These are phyloP conservation scores for Campaea margaritaria DNA, from an alignment of 2,888 invertebrate species.

Conservation along the genomic window DNA sequence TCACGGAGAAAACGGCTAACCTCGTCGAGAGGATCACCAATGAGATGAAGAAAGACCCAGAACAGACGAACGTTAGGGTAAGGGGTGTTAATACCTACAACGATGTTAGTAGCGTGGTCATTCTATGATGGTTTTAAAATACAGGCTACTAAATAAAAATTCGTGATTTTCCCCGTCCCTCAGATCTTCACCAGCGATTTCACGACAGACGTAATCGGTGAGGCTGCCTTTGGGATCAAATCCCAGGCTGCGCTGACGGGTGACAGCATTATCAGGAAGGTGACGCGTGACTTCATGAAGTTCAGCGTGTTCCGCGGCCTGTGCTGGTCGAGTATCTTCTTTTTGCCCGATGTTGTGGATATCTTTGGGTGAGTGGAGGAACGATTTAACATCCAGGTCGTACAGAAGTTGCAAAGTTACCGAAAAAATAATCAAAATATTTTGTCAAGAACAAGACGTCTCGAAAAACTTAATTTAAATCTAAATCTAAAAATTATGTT, in stretches of 20 bases:
- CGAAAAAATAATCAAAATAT: too few relatives aligned
- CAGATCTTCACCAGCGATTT: slow-evolving; percentile 50
- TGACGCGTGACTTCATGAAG: slow-evolving; percentile 55
- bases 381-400: too few relatives aligned
- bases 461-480: too few relatives aligned
- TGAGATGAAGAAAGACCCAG: not conserved
- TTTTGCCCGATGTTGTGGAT: slow-evolving; percentile 55
- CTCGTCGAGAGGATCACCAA: slow-evolving; percentile 2
- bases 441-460: too few relatives aligned
- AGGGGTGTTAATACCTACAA: not conserved
- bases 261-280: slow-evolving; percentile 48
- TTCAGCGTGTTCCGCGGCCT: slow-evolving; percentile 52
- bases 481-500: too few relatives aligned
- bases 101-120: not conserved
- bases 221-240: slow-evolving; percentile 54
- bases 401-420: too few relatives aligned
- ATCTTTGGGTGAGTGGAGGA: slow-evolving; percentile 48
- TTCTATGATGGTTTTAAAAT: not conserved
- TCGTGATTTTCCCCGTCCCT: not conserved
- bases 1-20: slow-evolving; percentile 41
- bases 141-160: not conserved
- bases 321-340: slow-evolving; percentile 59
- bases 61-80: slow-evolving; percentile 1
- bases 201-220: slow-evolving; percentile 56
- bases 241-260: slow-evolving; percentile 52